A percentile compares a stretch with the other conserved stretches of the same genome.
phyloP scores from a whole-genome alignment of 2,113 vertebrate genomes.

The Rallus limicola region DNA sequence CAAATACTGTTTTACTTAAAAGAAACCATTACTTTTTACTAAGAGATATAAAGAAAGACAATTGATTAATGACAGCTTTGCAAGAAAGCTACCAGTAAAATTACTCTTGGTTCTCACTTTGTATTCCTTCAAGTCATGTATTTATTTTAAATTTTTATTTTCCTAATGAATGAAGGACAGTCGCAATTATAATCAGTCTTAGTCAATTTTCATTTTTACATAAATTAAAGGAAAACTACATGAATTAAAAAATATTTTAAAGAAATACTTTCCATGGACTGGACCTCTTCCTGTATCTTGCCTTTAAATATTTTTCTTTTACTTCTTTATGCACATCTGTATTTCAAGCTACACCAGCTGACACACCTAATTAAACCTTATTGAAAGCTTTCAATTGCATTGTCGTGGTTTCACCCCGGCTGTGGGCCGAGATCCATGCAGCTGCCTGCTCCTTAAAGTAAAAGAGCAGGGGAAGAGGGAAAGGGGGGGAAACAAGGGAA shows the following conservation, averaged over 20 bases:
- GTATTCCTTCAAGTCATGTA: background rate
- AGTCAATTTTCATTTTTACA: background rate
- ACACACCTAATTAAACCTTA: background rate
- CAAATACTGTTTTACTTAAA: conserved; percentile 37
- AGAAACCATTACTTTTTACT: conserved; percentile 57
- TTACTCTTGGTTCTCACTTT: background rate
- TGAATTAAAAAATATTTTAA: background rate
- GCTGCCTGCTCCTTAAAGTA: too few species aligned
- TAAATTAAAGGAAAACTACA: background rate
- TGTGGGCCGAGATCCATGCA: too few species aligned
- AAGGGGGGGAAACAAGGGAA: too few species aligned
- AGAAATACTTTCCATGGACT: background rate
- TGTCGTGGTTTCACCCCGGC: too few species aligned
- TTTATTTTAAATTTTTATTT: background rate
- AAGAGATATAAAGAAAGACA: conserved; percentile 35
- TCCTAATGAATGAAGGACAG: background rate
- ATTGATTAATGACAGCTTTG: conserved; percentile 55
- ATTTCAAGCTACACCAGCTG: background rate
- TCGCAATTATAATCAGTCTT: background rate
- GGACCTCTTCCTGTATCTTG: background rate
- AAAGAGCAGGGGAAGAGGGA: too few species aligned
- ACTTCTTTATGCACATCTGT: background rate
- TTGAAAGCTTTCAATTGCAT: background rate
- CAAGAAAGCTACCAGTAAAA: conserved; percentile 9
- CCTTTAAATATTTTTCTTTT: background rate